Base-by-base conservation (phyloP, 2,113 vertebrate genomes). In the Cromileptes altivelis region DNA sequence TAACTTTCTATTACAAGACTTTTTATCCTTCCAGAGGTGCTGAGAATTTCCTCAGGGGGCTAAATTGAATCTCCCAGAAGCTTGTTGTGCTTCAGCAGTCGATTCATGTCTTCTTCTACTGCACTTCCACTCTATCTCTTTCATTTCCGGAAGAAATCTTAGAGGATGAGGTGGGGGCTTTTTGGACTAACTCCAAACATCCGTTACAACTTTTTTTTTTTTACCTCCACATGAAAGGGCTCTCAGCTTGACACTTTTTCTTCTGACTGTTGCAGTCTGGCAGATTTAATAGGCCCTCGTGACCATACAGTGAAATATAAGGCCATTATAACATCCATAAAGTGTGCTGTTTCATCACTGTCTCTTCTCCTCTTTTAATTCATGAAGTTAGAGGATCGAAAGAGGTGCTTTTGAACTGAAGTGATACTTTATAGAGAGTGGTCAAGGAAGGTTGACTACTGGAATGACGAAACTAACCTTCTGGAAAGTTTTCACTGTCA, bases 111-210 rank as follows among this genome's bases (percentile, higher is more conserved):
- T 82, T 88, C 72, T 70, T 65, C 56, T 57, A 27, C 75, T 82
- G 73, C 76, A 71, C 5, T 77, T 86, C 60, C 45, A 33, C 67
- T 70, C 12, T n/a, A 30, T 80, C 49, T 17, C 57, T 72, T 61
- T 84, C 69, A 69, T 80, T 91, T 89, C 70, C 75, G 67, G 70
- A 17, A 50, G 56, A 71, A 45, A 55, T 79, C 47, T 80, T 71
- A 57, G 52, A 84, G 68, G 74, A 58, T 52, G 60, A 62, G 61
- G 45, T 50, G 50, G 67, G 64, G 37, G 37, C 40, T 19, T 70
- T 74, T 21, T 85, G 77, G 61, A 68, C 27, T 11, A 33, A 58
- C 68, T 69, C 68, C 86, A 85, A 67, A 85, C 70, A 81, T 75
- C 42, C 87, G 82, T 60, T 70, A 14, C 11, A 62, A 57, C 64